These are phyloP conservation scores for Cyanoramphus novaezelandiae DNA, from an alignment of 2,113 vertebrate genomes.

Conservation along the genomic window DNA sequence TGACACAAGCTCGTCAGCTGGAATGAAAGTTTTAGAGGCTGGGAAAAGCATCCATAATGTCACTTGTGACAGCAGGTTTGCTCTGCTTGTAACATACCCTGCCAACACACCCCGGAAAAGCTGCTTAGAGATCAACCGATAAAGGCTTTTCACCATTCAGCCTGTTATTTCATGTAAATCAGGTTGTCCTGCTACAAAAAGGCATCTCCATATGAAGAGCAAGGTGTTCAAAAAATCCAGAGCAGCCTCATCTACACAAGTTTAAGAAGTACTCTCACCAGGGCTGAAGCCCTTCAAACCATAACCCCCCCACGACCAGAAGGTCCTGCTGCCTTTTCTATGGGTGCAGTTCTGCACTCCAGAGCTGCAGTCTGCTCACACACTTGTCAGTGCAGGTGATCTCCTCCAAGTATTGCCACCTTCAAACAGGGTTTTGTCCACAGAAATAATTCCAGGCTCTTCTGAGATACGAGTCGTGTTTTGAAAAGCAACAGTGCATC, in stretches of 20 bases:
- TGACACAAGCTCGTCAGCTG: not conserved
- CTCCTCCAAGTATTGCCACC: not conserved
- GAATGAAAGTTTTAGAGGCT: not conserved
- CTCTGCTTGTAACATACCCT: not conserved
- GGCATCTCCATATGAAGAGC: not conserved
- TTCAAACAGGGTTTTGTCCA: not conserved
- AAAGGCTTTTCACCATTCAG: not conserved
- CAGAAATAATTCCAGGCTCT: not conserved
- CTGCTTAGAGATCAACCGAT: constrained; percentile 30
- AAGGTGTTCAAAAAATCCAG: not conserved
- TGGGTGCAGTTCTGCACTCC: not conserved
- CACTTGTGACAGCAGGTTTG: constrained; percentile 5
- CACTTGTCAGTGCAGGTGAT: not conserved
- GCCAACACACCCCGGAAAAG: not conserved
- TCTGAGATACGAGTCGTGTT: not conserved
- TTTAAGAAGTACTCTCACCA: not conserved
- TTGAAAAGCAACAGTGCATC: constrained; percentile 49
- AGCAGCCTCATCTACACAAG: not conserved
- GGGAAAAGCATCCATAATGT: not conserved
- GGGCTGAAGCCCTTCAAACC: not conserved
- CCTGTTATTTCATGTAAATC: constrained; percentile 16
- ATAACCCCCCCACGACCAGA: accelerated
- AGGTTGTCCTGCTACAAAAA: not conserved
- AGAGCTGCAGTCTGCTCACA: not conserved
- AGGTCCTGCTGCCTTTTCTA: not conserved